Evolutionary conservation across 1,140 invertebrate species (phyloP).

Genomic region (Drosophila sulfurigaster): DNA sequence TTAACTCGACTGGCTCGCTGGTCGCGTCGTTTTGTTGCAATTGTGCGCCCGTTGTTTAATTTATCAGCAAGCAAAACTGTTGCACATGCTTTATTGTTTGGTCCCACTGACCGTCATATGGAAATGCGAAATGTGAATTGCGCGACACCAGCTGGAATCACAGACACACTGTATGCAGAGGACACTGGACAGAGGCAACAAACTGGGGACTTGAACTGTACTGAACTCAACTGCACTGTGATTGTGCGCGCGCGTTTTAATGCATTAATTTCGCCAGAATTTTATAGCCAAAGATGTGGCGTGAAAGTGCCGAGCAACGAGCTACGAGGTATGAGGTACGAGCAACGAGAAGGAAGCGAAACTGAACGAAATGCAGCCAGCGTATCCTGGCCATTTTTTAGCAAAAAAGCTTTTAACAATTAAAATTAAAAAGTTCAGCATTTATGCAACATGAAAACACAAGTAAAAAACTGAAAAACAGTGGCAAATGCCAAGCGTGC

Average conservation of each 20-base stretch:
- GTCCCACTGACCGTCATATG: constrained; percentile 43
- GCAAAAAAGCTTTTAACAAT: constrained; percentile 83
- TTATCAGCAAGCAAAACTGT: constrained; percentile 77
- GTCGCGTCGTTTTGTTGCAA: constrained; percentile 23
- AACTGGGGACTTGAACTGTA: constrained; percentile 22
- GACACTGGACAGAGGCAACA: not conserved
- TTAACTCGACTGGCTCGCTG: constrained; percentile 38
- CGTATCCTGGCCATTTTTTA: constrained; percentile 45
- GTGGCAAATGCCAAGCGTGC: constrained; percentile 66
- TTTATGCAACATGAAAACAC: constrained; percentile 60
- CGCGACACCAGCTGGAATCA: constrained; percentile 15
- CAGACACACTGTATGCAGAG: not conserved
- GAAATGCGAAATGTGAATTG: constrained; percentile 30
- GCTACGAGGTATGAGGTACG: too few species aligned
- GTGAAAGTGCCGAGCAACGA: not conserved
- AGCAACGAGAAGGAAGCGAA: not conserved
- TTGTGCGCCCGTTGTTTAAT: constrained; percentile 65
- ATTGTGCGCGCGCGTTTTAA: constrained; percentile 65
- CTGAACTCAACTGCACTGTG: constrained; percentile 25
- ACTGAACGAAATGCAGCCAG: constrained; percentile 33
- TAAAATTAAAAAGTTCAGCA: constrained; percentile 84
- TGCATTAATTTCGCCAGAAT: constrained; percentile 77
- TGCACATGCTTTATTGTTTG: constrained; percentile 48
- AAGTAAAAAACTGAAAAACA: constrained; percentile 20
- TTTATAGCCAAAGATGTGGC: constrained; percentile 42